These are phyloP conservation scores for Plotosus lineatus DNA, from an alignment of 2,113 vertebrate genomes.

Conservation along the genomic window DNA sequence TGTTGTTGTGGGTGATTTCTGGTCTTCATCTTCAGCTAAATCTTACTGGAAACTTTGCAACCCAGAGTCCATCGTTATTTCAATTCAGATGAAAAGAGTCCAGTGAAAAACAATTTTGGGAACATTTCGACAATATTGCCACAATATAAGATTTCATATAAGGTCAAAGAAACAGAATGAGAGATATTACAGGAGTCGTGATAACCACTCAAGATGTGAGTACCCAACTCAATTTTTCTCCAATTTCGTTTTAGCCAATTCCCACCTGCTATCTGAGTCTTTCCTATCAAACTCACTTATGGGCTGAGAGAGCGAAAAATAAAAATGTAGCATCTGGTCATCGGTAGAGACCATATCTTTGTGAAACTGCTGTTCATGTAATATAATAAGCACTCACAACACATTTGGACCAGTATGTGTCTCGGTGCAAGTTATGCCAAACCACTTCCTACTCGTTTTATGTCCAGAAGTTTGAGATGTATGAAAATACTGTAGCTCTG, in stretches of 20 bases:
- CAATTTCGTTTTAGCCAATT: conserved; percentile 2
- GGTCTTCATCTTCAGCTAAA: neutral
- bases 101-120: neutral
- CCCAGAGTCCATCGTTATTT: neutral
- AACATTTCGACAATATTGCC: conserved; percentile 3
- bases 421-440: neutral
- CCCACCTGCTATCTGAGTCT: neutral
- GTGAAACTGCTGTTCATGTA: neutral
- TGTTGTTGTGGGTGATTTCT: neutral
- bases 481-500: neutral
- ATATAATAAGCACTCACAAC: neutral
- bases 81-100: neutral
- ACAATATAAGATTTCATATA: neutral
- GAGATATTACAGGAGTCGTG: conserved; percentile 4
- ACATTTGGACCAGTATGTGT: neutral
- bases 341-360: neutral
- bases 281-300: neutral
- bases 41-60: neutral
- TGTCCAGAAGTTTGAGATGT: neutral
- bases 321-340: conserved; percentile 20
- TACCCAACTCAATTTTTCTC: neutral
- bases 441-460: neutral
- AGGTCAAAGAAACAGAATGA: conserved; percentile 8
- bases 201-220: neutral
- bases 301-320: neutral